Percentiles rank a stretch among this genome's conserved stretches.
Evolutionary conservation across 1,140 invertebrate species (phyloP).

Genomic region (Drosophila sturtevanti): DNA sequence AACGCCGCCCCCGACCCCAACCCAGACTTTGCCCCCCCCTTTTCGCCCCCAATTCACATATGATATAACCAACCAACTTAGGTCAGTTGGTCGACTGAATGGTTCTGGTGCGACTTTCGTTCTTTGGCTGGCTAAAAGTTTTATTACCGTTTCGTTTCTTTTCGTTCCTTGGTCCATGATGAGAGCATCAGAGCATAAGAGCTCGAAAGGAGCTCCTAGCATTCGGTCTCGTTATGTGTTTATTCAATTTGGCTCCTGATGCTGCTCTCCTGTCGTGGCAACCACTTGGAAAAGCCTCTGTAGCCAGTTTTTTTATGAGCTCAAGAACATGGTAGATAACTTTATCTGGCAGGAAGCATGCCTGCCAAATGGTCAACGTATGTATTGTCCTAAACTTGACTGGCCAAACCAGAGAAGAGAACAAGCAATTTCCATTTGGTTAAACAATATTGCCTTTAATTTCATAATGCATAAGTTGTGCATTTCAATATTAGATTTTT

Average conservation of each 20-base stretch:
- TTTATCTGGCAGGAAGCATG: slow-evolving; percentile 51
- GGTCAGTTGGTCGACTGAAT: slow-evolving; percentile 48
- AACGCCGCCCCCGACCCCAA: neutral
- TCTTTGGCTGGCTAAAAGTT: slow-evolving; percentile 70
- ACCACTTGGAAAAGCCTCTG: slow-evolving; percentile 43
- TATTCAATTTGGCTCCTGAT: slow-evolving; percentile 68
- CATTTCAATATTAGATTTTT: neutral
- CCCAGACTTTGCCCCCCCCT: slow-evolving; percentile 8
- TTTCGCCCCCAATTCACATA: slow-evolving; percentile 23
- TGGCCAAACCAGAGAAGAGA: neutral
- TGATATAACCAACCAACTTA: slow-evolving; percentile 69
- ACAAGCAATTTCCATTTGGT: neutral
- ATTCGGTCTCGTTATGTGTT: slow-evolving; percentile 74
- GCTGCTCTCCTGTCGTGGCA: slow-evolving; percentile 30
- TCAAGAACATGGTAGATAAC: slow-evolving; percentile 47
- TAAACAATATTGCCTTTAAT: neutral
- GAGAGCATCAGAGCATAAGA: slow-evolving; percentile 1
- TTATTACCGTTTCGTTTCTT: slow-evolving; percentile 71
- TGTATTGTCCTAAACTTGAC: slow-evolving; percentile 6
- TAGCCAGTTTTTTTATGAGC: slow-evolving; percentile 49
- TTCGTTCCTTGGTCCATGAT: slow-evolving; percentile 4
- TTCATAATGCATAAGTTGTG: slow-evolving; percentile 4
- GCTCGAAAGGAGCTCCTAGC: slow-evolving; percentile 13
- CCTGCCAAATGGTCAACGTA: slow-evolving; percentile 47
- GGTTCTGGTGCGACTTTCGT: slow-evolving; percentile 31